Evolutionary conservation across 53 echinoderm and acorn worm genomes (phyloP), one percentile per base, ranked within the genome.

Genomic region (Antedon mediterranea): DNA sequence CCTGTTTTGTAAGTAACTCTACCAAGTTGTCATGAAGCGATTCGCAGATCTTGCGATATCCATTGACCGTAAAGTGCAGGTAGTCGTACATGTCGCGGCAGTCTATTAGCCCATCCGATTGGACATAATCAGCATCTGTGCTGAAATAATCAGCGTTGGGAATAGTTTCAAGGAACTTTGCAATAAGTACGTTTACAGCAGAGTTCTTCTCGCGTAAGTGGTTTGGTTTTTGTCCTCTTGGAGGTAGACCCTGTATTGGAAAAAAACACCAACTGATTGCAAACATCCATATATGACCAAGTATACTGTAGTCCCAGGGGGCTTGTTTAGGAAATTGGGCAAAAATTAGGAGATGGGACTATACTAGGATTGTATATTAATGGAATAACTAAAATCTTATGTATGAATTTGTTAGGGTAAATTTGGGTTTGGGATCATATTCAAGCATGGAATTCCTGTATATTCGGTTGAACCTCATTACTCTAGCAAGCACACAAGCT

Each of bases 1-100:
- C 85, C 37, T 75, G 72, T 15, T 76, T 37, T 3, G 71, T 28
- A 32, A 93, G 75, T 28, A 93, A 41, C 32, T 90, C 90, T 27
- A 83, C 84, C 43, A 93, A 74, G 80, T 87, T 76, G 0, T 85
- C 89, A 14, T 76, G 77, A 23, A 91, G 82, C 20, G 95, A 91
- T 37, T 91, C 85, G 31, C 85, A 87, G 0, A 89, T 73, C 75
- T 89, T 91, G 28, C 79, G 74, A 74, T 95, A 95, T 14, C 95
- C 95, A 44, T 88, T 18, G 13, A 78, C 70, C 27, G 95, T 95
- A 31, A 91, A 81, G 71, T 95, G 95, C 14, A 95, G 79, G 32
- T 85, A 95, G 74, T 95, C 95, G 75, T 81, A 89, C 85, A 95
- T 81, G 79, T 95, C 95, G 30, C 44, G 34, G 74, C 81, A 85